Conservation (phyloP, 2,797 vertebrate genomes). For the Brachyrhaphis roseni region DNA sequence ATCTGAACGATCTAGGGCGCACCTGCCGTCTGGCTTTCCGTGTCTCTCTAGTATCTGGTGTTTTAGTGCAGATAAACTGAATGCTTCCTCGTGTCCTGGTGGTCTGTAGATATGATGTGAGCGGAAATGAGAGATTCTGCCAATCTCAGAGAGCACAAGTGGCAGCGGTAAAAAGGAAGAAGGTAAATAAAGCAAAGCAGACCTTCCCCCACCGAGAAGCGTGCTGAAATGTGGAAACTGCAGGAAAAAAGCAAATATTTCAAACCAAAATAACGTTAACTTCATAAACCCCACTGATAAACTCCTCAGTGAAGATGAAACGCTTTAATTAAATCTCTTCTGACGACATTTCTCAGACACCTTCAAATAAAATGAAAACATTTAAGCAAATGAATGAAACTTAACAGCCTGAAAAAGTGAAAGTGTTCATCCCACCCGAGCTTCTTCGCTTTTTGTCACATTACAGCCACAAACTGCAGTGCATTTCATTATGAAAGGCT, state of each 20-base stretch:
- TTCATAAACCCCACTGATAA: constrained; percentile 28
- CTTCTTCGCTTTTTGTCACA: neutral
- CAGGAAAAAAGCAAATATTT: constrained; percentile 42
- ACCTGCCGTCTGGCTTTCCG: constrained; percentile 25
- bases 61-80: constrained; percentile 41
- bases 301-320: neutral
- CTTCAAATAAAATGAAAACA: constrained; percentile 16
- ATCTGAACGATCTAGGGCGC: constrained; percentile 30
- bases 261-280: constrained; percentile 33
- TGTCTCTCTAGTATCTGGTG: constrained; percentile 25
- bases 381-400: constrained; percentile 12
- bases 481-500: neutral
- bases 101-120: constrained; percentile 38
- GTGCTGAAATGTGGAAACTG: constrained; percentile 27
- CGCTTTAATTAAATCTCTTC: constrained; percentile 5
- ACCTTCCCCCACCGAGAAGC: constrained; percentile 56
- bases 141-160: constrained; percentile 60
- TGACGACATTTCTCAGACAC: constrained; percentile 52
- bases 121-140: constrained; percentile 66
- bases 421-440: neutral
- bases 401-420: constrained; percentile 32
- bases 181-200: constrained; percentile 70
- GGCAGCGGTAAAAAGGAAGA: constrained; percentile 61
- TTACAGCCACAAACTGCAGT: neutral
- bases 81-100: constrained; percentile 38